These are phyloP conservation scores for Cricetomys ansorgei DNA, from an alignment of 2,113 vertebrate genomes.

Conservation along the genomic window DNA sequence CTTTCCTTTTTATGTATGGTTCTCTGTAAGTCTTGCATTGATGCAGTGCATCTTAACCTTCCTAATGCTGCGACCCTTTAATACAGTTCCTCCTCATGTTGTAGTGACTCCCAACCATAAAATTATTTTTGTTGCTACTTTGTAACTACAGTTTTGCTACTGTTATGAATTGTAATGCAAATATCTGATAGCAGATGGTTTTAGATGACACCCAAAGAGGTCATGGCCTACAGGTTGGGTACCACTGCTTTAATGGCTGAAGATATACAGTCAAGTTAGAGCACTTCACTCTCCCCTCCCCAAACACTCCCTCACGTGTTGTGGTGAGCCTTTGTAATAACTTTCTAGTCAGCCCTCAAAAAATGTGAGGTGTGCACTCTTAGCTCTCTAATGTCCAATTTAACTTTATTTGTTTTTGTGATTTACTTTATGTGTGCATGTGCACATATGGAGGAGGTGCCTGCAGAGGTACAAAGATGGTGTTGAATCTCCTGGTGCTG, in stretches of 20 bases:
- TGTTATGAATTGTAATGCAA: too few species aligned
- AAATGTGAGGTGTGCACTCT: background rate
- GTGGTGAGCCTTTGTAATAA: background rate
- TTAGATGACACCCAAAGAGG: too few species aligned
- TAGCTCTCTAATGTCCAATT: background rate
- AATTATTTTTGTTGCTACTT: too few species aligned
- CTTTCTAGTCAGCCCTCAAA: background rate
- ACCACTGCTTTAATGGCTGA: conserved; percentile 1
- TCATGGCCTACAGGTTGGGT: too few species aligned
- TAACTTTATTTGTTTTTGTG: background rate
- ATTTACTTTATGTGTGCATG: background rate
- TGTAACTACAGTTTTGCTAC: too few species aligned
- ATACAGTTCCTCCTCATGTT: too few species aligned
- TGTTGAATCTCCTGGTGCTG: too few species aligned
- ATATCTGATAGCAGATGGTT: too few species aligned
- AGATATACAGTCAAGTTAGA: background rate
- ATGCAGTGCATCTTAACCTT: too few species aligned
- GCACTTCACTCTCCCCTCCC: background rate
- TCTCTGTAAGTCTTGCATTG: background rate
- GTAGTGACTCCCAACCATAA: too few species aligned
- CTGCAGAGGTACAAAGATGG: background rate
- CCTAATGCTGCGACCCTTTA: too few species aligned
- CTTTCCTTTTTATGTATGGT: background rate
- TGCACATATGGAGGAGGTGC: too few species aligned
- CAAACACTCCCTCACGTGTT: background rate